Evolutionary conservation across 2,888 invertebrate genomes (phyloP), one percentile per base, ranked within the genome.

Genomic region (Stegana nigrithorax): DNA sequence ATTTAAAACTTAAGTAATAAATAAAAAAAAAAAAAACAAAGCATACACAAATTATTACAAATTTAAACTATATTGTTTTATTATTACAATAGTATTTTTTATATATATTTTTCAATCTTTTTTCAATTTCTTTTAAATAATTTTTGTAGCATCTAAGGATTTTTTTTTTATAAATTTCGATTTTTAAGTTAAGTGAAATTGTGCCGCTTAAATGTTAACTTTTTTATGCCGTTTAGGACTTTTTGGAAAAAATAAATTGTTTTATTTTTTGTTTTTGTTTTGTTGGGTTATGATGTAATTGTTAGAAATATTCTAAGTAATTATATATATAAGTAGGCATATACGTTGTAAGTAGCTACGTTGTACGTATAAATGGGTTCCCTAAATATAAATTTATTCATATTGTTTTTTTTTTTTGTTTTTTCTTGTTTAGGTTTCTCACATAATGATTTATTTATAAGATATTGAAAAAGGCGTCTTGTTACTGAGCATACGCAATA

Each of bases 181-280:
- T 39, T 57, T 50, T 50, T 26, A 17, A n/a, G 27, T 53, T 78
- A 79, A 78, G 78, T 78, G 72, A 80, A 70, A 64, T 79, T 77
- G 79, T 80, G 78, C 78, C 78, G 78, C 81, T 73, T 77, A 80
- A 64, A 60, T 79, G 80, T 76, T 76, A 79, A 77, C 80, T 77
- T 73, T 58, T n/a, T n/a, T n/a, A n/a, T n/a, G n/a, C n/a, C n/a
- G n/a, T n/a, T n/a, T n/a, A n/a, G n/a, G n/a, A n/a, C n/a, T n/a
- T 57, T 68, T 67, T 64, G 59, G 67, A 65, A 70, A 70, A 67
- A 67, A 66, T 7, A 19, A 6, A 23, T 32, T 53, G 59, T n/a
- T n/a, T n/a, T n/a, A n/a, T n/a, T n/a, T n/a, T n/a, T n/a, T n/a
- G n/a, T n/a, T n/a, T n/a, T n/a, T 39, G 55, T 64, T 60, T n/a